Evolutionary conservation across 1,140 invertebrate species (phyloP).

Genomic region (Trichomalopsis sarcophagae): DNA sequence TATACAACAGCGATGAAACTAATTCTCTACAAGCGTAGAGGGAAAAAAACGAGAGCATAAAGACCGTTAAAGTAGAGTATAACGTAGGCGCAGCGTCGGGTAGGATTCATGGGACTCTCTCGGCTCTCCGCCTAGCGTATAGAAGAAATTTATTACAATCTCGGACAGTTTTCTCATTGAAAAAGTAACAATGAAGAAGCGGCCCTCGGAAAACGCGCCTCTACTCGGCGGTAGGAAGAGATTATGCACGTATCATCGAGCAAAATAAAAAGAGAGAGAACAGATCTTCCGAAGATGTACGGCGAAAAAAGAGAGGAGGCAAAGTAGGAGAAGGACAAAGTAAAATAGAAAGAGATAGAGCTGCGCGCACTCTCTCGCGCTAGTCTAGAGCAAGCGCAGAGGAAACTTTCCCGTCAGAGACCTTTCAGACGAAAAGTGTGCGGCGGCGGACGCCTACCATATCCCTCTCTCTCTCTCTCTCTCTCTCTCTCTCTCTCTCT

Average conservation of each 20-base stretch:
- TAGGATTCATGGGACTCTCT: background rate
- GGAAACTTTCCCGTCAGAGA: conserved; percentile 52
- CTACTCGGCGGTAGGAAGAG: conserved; percentile 43
- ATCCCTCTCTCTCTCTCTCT: conserved; percentile 8
- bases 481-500: background rate
- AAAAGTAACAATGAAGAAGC: conserved; percentile 50
- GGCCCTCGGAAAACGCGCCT: conserved; percentile 57
- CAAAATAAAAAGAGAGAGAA: conserved; percentile 18
- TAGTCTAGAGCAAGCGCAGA: conserved; percentile 22
- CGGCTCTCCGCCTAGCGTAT: background rate
- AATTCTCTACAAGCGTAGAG: background rate
- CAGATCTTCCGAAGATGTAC: conserved; percentile 25
- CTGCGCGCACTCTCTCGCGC: background rate
- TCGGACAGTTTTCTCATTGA: conserved; percentile 4
- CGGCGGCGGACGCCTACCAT: conserved; percentile 5
- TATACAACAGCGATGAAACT: background rate
- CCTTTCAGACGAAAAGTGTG: conserved; percentile 56
- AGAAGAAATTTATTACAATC: background rate
- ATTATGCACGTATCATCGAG: conserved; percentile 43
- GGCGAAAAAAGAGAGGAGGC: conserved; percentile 23
- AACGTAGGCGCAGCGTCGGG: background rate
- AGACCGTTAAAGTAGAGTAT: background rate
- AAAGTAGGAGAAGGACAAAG: conserved; percentile 29
- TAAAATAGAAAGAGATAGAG: conserved; percentile 26
- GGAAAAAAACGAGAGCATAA: background rate